Percentiles rank a stretch among this genome's conserved stretches.
Evolutionary conservation across 1,140 invertebrate genomes (phyloP).

Genomic region (Ganaspis sp.): DNA sequence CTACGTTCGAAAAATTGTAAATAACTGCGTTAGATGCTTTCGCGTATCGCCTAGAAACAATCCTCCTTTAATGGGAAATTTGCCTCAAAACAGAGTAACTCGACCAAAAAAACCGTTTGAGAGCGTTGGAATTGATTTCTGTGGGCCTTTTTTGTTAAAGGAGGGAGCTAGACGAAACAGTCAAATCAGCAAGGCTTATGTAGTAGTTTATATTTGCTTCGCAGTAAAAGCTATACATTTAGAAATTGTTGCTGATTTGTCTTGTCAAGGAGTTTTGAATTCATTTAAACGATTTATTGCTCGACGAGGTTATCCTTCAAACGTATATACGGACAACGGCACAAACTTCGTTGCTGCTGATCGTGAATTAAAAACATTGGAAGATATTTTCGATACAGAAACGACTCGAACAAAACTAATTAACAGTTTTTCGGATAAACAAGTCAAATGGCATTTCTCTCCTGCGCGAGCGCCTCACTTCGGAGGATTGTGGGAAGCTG

Average conservation of each 20-base stretch:
- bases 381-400: background rate
- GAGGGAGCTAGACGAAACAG: conserved; percentile 35
- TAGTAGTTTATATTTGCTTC: conserved; percentile 66
- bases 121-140: conserved; percentile 56
- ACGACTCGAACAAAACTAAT: background rate
- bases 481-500: conserved; percentile 31
- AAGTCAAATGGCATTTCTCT: conserved; percentile 44
- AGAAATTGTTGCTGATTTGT: conserved; percentile 60
- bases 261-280: conserved; percentile 31
- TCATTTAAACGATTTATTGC: conserved; percentile 35
- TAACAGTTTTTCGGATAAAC: background rate
- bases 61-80: conserved; percentile 34
- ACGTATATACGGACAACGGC: conserved; percentile 42
- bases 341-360: conserved; percentile 39
- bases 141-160: conserved; percentile 45
- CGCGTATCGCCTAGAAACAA: background rate
- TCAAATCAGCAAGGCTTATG: conserved; percentile 53
- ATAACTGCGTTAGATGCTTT: conserved; percentile 38
- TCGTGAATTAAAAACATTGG: conserved; percentile 26
- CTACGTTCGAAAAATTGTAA: conserved; percentile 4
- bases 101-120: conserved; percentile 47
- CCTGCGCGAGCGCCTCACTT: conserved; percentile 33
- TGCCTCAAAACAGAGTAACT: conserved; percentile 37
- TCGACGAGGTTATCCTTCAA: conserved; percentile 12
- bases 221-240: conserved; percentile 70